A percentile compares a stretch with the other conserved stretches of the same genome.
phyloP scores from a whole-genome alignment of 2,797 vertebrate species.

The Mus caroli region DNA sequence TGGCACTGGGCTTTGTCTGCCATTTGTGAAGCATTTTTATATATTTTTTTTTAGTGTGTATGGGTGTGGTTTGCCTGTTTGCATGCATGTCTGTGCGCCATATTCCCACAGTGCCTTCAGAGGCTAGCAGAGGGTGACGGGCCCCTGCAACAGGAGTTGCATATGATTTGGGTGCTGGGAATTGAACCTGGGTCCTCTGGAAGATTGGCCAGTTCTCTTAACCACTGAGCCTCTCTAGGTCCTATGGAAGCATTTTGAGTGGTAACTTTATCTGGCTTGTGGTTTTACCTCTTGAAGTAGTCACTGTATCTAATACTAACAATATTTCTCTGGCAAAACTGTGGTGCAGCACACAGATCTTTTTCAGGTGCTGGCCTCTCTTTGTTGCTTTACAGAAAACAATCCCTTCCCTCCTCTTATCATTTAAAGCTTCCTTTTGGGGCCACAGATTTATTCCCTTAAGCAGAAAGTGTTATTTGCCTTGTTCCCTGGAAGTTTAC shows the following conservation, averaged over 20 bases:
- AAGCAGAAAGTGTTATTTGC: conserved; percentile 34
- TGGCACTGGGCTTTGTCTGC: background rate
- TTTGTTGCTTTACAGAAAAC: conserved; percentile 1
- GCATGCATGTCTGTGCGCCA: background rate
- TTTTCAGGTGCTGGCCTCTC: background rate
- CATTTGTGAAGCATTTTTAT: conserved; percentile 30
- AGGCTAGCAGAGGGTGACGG: background rate
- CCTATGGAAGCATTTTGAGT: conserved; percentile 41
- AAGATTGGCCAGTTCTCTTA: background rate
- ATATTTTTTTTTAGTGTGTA: background rate
- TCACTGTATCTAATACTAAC: conserved; percentile 20
- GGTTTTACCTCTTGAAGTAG: conserved; percentile 41
- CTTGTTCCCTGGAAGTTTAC: background rate
- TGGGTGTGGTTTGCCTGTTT: background rate
- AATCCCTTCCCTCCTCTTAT: background rate
- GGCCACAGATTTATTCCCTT: background rate
- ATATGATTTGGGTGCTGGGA: background rate
- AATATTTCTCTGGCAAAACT: background rate
- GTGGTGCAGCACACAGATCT: background rate
- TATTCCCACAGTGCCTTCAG: background rate
- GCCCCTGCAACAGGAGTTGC: background rate
- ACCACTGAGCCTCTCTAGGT: background rate
- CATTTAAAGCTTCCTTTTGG: background rate
- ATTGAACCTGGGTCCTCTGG: background rate
- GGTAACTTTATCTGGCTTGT: background rate